phyloP scores from a whole-genome alignment of 2,797 vertebrate genomes.

The Tadarida brasiliensis region DNA sequence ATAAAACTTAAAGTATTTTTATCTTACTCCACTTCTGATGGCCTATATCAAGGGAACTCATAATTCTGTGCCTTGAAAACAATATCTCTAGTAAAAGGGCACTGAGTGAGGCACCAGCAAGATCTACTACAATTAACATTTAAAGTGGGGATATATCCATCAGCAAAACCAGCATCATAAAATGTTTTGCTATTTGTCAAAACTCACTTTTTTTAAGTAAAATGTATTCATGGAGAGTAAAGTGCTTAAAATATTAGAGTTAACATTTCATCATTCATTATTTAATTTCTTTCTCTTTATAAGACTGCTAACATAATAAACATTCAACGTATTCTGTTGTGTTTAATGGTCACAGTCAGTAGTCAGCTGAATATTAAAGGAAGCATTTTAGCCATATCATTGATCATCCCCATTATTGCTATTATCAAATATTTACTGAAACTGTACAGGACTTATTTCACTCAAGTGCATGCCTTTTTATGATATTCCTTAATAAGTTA shows the following conservation, averaged over 20 bases:
- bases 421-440: conserved; percentile 6
- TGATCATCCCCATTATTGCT: not conserved
- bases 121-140: not conserved
- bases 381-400: not conserved
- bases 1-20: not conserved
- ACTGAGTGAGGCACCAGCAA: not conserved
- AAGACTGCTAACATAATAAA: not conserved
- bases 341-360: not conserved
- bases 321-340: not conserved
- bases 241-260: not conserved
- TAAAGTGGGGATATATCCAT: not conserved
- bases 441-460: not conserved
- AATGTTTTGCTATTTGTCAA: not conserved
- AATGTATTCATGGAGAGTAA: not conserved
- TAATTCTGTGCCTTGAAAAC: not conserved
- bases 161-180: not conserved
- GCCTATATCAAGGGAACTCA: not conserved
- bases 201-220: not conserved
- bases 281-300: not conserved
- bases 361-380: not conserved
- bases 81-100: not conserved
- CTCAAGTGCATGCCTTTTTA: not conserved
- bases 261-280: not conserved
- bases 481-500: not conserved
- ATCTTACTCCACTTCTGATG: not conserved